Conservation (phyloP, 2,113 vertebrate species). For the Poeciliopsis occidentalis region DNA sequence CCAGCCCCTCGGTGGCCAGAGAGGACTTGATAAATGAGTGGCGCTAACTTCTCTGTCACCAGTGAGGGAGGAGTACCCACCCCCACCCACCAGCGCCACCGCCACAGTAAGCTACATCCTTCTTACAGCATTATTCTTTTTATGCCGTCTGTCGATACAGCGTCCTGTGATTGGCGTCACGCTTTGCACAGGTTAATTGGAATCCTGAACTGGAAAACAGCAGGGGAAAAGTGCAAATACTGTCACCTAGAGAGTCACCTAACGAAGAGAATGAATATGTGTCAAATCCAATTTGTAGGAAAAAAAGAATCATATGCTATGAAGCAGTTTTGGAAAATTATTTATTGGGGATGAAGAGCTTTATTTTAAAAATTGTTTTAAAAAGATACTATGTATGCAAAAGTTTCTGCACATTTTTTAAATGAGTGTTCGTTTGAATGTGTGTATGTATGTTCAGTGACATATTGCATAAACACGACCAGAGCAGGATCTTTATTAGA, state of each 20-base stretch:
- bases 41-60: conserved; percentile 79
- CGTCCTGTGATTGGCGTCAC: conserved; percentile 75
- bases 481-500: conserved; percentile 28
- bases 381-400: not conserved
- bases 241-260: conserved; percentile 63
- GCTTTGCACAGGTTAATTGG: conserved; percentile 80
- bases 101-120: conserved; percentile 76
- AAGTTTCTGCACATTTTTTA: not conserved
- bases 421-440: not conserved
- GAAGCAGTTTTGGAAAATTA: conserved; percentile 7
- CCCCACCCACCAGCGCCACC: conserved; percentile 26
- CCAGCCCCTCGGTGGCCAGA: conserved; percentile 73
- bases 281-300: conserved; percentile 45
- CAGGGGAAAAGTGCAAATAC: conserved; percentile 70
- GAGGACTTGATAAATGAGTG: conserved; percentile 85
- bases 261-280: conserved; percentile 45
- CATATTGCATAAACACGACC: conserved; percentile 34
- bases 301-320: conserved; percentile 52
- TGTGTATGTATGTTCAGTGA: conserved; percentile 15
- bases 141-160: conserved; percentile 72
- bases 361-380: conserved; percentile 1
- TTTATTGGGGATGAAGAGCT: conserved; percentile 17
- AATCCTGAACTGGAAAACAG: conserved; percentile 80
- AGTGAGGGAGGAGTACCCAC: conserved; percentile 68
- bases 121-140: conserved; percentile 78